A percentile compares a stretch with the other conserved stretches of the same genome.
Conservation (phyloP, 2,113 vertebrate species). For the Sinocyclocheilus anshuiensis region DNA sequence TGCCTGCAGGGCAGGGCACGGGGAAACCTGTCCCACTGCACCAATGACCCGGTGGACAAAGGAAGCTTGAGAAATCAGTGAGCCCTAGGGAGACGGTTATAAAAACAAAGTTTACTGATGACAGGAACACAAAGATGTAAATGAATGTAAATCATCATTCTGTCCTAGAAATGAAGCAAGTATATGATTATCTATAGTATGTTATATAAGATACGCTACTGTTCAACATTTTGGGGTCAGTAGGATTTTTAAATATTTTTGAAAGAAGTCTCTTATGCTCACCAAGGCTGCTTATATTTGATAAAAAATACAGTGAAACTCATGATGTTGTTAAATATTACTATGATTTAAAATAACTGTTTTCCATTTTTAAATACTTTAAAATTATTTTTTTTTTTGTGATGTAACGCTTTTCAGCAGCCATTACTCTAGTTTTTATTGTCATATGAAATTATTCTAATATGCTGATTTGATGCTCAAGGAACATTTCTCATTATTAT, state of each 20-base stretch:
- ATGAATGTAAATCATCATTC: background rate
- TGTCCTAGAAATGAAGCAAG: background rate
- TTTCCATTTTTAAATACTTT: too few species aligned
- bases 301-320: too few species aligned
- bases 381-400: too few species aligned
- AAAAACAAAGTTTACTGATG: background rate
- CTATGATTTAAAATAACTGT: too few species aligned
- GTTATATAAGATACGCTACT: background rate
- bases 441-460: background rate
- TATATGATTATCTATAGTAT: background rate
- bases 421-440: too few species aligned
- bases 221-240: background rate
- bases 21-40: slow-evolving; percentile 81
- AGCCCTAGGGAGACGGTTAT: slow-evolving; percentile 72
- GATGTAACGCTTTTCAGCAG: too few species aligned
- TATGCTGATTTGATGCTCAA: background rate
- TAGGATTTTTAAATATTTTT: background rate
- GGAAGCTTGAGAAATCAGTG: slow-evolving; percentile 72
- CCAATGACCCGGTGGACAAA: slow-evolving; percentile 87
- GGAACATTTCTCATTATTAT: background rate
- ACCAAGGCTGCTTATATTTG: background rate
- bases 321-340: too few species aligned
- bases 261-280: background rate
- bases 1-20: slow-evolving; percentile 84
- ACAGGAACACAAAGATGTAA: background rate